Conservation (phyloP, 2,797 vertebrate species). For the Spheniscus humboldti region DNA sequence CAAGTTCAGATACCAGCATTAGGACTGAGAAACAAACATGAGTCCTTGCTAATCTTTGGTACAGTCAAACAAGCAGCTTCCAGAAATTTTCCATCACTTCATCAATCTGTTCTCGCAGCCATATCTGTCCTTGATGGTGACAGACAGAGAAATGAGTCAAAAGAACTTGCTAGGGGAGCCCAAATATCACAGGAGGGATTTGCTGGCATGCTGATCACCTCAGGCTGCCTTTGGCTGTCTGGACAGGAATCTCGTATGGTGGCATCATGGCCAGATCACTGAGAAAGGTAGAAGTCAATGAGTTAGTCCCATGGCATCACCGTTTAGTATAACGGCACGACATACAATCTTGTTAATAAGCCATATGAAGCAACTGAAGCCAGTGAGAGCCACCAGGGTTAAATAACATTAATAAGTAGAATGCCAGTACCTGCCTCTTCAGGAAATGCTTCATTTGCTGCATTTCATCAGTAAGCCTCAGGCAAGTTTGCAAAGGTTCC, state of each 20-base stretch:
- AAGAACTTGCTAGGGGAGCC: background rate
- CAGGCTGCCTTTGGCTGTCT: background rate
- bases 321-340: background rate
- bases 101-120: background rate
- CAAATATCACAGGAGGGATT: background rate
- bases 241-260: background rate
- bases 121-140: background rate
- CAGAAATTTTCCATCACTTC: background rate
- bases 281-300: background rate
- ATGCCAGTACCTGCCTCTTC: background rate
- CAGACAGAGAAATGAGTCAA: background rate
- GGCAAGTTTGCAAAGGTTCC: background rate
- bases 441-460: background rate
- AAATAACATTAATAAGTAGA: background rate
- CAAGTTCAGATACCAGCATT: background rate
- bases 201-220: background rate
- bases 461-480: background rate
- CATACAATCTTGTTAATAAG: background rate
- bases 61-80: background rate
- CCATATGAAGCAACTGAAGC: background rate
- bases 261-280: background rate
- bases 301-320: background rate
- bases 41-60: background rate
- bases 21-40: background rate
- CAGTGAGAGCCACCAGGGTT: rapidly evolving